Conservation (phyloP, 1,140 invertebrate genomes). For the Pinna nobilis region DNA sequence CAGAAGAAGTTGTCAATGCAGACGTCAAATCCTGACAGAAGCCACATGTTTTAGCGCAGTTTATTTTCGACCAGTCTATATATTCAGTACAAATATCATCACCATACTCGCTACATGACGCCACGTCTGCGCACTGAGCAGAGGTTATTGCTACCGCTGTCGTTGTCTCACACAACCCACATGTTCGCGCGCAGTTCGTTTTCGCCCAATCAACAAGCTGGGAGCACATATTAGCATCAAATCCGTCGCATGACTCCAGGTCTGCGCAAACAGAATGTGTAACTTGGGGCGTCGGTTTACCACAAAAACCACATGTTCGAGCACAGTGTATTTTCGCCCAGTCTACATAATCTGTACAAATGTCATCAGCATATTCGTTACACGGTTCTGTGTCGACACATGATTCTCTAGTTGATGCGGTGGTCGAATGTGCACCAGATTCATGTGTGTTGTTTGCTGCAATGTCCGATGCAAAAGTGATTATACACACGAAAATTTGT, state of each 20-base stretch:
- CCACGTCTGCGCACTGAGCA: conserved; percentile 10
- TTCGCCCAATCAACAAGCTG: conserved; percentile 11
- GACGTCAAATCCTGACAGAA: conserved; percentile 19
- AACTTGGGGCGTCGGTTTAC: background rate
- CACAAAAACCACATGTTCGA: conserved; percentile 30
- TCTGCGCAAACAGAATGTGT: background rate
- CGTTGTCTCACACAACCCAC: conserved; percentile 12
- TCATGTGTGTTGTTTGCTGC: too few relatives aligned
- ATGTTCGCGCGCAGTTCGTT: conserved; percentile 19
- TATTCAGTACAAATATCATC: conserved; percentile 13
- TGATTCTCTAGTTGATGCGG: background rate
- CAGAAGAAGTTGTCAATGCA: too few relatives aligned
- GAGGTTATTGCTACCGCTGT: background rate
- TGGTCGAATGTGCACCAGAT: too few relatives aligned
- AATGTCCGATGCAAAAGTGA: too few relatives aligned
- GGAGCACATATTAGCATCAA: background rate
- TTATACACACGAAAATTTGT: too few relatives aligned
- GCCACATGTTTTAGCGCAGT: conserved; percentile 30
- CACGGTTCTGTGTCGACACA: conserved; percentile 19
- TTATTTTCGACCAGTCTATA: conserved; percentile 22
- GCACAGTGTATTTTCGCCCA: conserved; percentile 32
- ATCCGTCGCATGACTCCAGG: background rate
- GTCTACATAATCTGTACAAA: conserved; percentile 12
- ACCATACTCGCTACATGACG: conserved; percentile 7
- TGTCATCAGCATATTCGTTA: conserved; percentile 16